Base-by-base conservation (phyloP, 2,113 vertebrate genomes). In the Heterotilapia buettikoferi region DNA sequence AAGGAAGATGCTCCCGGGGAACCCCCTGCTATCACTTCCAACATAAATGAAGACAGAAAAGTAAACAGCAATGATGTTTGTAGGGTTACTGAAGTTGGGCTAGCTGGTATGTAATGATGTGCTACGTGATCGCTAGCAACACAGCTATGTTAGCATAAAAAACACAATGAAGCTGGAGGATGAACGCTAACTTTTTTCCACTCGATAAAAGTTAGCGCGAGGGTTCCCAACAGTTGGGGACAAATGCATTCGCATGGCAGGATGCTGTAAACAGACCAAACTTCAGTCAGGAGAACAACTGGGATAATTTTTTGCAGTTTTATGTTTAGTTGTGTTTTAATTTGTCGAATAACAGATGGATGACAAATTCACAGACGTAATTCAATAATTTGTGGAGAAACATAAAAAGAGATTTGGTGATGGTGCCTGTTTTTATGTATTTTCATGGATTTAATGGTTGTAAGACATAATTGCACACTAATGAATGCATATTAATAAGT, bases 141-240 rank as follows among this genome's bases (percentile, higher is more conserved):
- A 61, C 57, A 61, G 29, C 29, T 61, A 61, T 61, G 57, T 10
- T 61, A 61, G 57, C 57, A 59, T 61, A 61, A 33, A 57, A 31
- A 19, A 61, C 0, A 6, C 16, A 33, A 61, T 61, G 29, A 61
- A 33, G 29, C 57, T 33, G 29, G 16, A 61, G 59, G 29, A 61
- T 61, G 2, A 61, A 33, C 1, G 9, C 0, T 33, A 61, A 19
- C 29, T 0, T 33, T 63, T 57, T 14, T 26, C 54, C 12, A 56
- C 21, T 26, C 4, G 0, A 53, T 53, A 53, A 53, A 52, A 50
- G 47, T 50, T 50, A 50, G 47, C 7, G 0, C 7, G 7, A 59
- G 56, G 56, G 56, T 9, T 59, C 5, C 56, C 13, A 59, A 1
- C 31, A 59, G 7, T 59, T 59, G 56, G 56, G 14, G 0, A 61